Percentiles rank a stretch among this genome's conserved stretches.
Evolutionary conservation across 2,797 vertebrate genomes (phyloP).

Genomic region (Liasis olivaceus): DNA sequence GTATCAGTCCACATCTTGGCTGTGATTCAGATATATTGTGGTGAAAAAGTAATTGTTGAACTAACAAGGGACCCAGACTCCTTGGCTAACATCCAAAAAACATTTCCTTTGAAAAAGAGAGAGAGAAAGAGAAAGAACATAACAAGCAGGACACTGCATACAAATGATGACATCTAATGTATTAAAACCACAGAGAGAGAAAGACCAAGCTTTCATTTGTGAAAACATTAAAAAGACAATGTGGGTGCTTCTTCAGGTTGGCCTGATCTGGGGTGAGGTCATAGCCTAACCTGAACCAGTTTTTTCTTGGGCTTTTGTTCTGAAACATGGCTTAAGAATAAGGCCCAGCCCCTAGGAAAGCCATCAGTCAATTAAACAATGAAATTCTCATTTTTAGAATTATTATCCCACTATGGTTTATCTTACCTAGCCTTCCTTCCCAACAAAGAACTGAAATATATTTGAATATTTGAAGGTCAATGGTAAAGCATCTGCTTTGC

Average conservation of each 20-base stretch:
- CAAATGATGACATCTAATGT: constrained; percentile 76
- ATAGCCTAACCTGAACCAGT: background rate
- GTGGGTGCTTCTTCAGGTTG: background rate
- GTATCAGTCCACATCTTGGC: constrained; percentile 76
- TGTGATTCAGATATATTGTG: constrained; percentile 77
- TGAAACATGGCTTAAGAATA: background rate
- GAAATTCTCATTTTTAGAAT: background rate
- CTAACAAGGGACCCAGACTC: constrained; percentile 78
- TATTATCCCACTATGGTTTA: background rate
- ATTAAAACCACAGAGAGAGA: constrained; percentile 65
- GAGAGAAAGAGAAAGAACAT: constrained; percentile 66
- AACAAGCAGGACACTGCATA: constrained; percentile 76
- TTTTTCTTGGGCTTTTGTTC: background rate
- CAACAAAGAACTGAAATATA: background rate
- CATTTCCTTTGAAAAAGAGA: constrained; percentile 56
- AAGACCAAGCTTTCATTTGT: constrained; percentile 68
- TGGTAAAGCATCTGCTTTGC: background rate
- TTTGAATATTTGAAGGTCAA: background rate
- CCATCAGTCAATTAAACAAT: background rate
- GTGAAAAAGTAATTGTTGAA: constrained; percentile 80
- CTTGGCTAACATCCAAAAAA: constrained; percentile 78
- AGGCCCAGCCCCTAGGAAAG: background rate
- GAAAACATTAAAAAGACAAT: constrained; percentile 66
- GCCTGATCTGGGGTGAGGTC: background rate
- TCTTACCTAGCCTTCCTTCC: background rate